Percentiles rank a stretch among this genome's conserved stretches.
These are phyloP conservation scores for Pao palembangensis DNA, from an alignment of 2,113 vertebrate species.

Conservation along the genomic window DNA sequence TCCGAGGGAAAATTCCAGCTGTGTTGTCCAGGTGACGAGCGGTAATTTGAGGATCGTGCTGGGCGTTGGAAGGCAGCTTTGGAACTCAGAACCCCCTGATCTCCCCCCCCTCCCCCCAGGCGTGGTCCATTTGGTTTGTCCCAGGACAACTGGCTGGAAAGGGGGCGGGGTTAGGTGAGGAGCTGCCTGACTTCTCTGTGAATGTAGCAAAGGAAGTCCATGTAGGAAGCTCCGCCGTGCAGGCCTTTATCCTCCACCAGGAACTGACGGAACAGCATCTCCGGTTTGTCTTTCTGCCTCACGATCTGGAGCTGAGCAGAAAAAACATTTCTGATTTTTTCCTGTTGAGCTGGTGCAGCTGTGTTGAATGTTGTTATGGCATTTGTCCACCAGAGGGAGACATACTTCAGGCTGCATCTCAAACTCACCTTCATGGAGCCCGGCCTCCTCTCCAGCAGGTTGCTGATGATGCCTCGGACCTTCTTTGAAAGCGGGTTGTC, in stretches of 20 bases:
- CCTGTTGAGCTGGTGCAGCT: background rate
- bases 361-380: background rate
- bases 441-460: slow-evolving; percentile 77
- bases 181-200: slow-evolving; percentile 91
- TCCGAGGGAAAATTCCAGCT: slow-evolving; percentile 13
- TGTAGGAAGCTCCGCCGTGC: slow-evolving; percentile 86
- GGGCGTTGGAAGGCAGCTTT: slow-evolving; percentile 53
- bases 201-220: slow-evolving; percentile 92
- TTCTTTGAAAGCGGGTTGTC: slow-evolving; percentile 83
- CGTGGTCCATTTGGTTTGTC: slow-evolving; percentile 20
- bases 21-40: slow-evolving; percentile 20
- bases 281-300: slow-evolving; percentile 86
- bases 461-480: slow-evolving; percentile 75
- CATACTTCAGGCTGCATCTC: background rate
- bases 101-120: background rate
- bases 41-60: slow-evolving; percentile 44
- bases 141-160: background rate
- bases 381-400: background rate
- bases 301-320: slow-evolving; percentile 82
- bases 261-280: slow-evolving; percentile 87
- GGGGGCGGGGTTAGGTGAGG: slow-evolving; percentile 77
- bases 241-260: slow-evolving; percentile 92
- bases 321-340: background rate
- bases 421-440: slow-evolving; percentile 88
- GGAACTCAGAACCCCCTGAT: slow-evolving; percentile 23